Conservation (phyloP, 2,113 vertebrate species). For the Trogon surrucura region DNA sequence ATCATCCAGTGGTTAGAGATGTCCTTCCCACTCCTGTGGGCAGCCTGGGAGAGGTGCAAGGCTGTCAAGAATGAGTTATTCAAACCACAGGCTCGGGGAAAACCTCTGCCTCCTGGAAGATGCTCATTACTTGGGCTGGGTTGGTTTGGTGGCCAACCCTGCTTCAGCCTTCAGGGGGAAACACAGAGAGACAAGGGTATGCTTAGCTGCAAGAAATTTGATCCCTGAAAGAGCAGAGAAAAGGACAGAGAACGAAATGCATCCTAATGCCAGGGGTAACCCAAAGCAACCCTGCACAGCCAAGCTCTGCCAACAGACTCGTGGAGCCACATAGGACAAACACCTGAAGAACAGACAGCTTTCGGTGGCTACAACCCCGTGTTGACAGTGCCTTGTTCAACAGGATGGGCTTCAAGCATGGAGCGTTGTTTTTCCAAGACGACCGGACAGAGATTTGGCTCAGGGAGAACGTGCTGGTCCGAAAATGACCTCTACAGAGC, state of each 20-base stretch:
- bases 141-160: background rate
- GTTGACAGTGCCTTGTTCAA: rapidly evolving
- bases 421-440: background rate
- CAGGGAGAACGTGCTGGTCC: rapidly evolving
- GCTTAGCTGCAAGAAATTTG: background rate
- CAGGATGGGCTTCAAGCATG: rapidly evolving
- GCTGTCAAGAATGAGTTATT: background rate
- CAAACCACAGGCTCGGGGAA: background rate
- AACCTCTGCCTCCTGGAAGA: background rate
- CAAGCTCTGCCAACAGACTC: background rate
- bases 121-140: background rate
- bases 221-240: background rate
- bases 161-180: background rate
- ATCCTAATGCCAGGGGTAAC: background rate
- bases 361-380: background rate
- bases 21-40: background rate
- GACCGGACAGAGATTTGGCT: rapidly evolving
- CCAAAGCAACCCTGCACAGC: background rate
- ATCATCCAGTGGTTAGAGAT: background rate
- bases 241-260: background rate
- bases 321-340: background rate
- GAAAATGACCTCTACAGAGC: background rate
- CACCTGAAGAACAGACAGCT: background rate
- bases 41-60: background rate
- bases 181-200: background rate